Evolutionary conservation across 1,140 invertebrate genomes (phyloP).

Genomic region (Paramacrobiotus metropolitanus): DNA sequence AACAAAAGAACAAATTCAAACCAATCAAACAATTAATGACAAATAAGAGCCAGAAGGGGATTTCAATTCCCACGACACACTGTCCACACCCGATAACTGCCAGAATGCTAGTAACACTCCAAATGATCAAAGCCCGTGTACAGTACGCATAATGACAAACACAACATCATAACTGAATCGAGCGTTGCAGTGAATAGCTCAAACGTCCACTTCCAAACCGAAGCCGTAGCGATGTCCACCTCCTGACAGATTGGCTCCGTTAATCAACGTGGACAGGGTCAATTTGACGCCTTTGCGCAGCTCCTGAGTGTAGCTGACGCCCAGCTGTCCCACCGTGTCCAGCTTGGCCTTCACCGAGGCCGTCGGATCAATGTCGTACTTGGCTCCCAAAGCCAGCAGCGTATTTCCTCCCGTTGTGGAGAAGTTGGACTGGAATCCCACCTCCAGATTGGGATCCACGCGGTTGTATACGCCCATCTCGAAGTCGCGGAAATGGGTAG

Average conservation of each 20-base stretch:
- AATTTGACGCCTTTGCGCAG: slow-evolving; percentile 68
- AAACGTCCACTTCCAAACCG: slow-evolving; percentile 70
- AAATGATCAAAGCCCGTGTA: too few species aligned
- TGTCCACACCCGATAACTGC: too few species aligned
- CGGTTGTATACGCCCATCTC: slow-evolving; percentile 4
- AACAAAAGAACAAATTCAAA: too few species aligned
- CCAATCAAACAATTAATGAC: too few species aligned
- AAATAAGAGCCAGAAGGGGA: too few species aligned
- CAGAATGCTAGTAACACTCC: too few species aligned
- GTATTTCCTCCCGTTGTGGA: background rate
- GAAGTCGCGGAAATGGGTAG: background rate
- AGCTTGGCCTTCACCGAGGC: slow-evolving; percentile 48
- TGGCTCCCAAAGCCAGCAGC: background rate
- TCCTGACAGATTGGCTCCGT: slow-evolving; percentile 89
- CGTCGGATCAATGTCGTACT: background rate
- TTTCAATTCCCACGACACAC: too few species aligned
- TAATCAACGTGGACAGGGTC: slow-evolving; percentile 67
- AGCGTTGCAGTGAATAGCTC: too few species aligned
- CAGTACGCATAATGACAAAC: too few species aligned
- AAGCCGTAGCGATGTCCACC: slow-evolving; percentile 87
- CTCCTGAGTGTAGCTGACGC: slow-evolving; percentile 77
- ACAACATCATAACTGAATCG: too few species aligned
- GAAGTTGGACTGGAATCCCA: slow-evolving; percentile 2
- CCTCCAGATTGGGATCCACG: background rate
- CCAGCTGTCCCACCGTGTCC: slow-evolving; percentile 78